These are phyloP conservation scores for Vespertilio murinus DNA, from an alignment of 2,797 vertebrate genomes.

Conservation along the genomic window DNA sequence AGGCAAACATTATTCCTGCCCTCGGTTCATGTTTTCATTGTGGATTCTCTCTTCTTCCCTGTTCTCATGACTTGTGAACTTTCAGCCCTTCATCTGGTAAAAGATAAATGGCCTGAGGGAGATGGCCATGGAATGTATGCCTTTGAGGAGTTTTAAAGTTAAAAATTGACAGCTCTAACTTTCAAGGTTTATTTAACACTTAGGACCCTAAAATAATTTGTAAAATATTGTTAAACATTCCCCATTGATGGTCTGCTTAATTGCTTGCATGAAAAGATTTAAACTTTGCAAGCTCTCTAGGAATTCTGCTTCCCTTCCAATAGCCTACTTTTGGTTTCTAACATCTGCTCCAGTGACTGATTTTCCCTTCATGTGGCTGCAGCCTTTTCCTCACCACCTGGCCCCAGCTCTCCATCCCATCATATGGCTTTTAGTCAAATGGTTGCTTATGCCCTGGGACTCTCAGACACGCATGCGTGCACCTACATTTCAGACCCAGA, in stretches of 20 bases:
- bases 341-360: conserved; percentile 45
- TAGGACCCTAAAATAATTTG: not conserved
- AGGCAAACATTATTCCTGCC: not conserved
- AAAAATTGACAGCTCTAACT: not conserved
- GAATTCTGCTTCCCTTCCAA: not conserved
- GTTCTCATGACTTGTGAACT: not conserved
- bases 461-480: not conserved
- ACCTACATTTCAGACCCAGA: not conserved
- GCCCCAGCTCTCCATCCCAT: not conserved
- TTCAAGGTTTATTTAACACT: not conserved
- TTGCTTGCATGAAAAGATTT: conserved; percentile 30
- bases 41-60: not conserved
- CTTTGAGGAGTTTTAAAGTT: conserved; percentile 17
- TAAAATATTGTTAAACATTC: not conserved
- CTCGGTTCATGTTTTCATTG: not conserved
- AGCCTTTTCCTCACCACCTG: conserved; percentile 44
- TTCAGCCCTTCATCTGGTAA: not conserved
- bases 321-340: conserved; percentile 13
- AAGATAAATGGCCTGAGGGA: not conserved
- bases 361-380: not conserved
- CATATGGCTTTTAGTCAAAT: conserved; percentile 17
- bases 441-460: not conserved
- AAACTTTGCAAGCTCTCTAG: not conserved
- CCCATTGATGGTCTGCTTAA: conserved; percentile 10
- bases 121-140: not conserved